These are phyloP conservation scores for Lucinisca nassula DNA, from an alignment of 2,888 invertebrate species.

Conservation along the genomic window DNA sequence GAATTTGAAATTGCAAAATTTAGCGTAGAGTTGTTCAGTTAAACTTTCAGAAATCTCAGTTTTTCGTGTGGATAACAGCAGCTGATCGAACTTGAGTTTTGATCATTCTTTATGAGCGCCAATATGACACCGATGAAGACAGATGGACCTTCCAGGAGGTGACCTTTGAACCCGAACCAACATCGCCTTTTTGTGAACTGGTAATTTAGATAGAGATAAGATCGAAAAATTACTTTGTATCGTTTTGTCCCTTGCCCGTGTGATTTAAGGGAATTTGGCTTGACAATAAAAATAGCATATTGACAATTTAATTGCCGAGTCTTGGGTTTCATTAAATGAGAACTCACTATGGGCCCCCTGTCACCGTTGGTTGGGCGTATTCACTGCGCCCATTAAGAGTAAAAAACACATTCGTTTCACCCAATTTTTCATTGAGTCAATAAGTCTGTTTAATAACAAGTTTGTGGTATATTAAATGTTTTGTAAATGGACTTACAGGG, in stretches of 20 bases:
- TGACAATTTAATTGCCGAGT: neutral
- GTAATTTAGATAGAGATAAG: conserved; percentile 5
- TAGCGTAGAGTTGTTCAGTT: no score
- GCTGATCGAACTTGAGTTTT: no score
- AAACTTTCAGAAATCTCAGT: no score
- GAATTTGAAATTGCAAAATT: no score
- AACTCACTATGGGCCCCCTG: neutral
- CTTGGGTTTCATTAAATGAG: conserved; percentile 1
- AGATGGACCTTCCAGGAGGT: neutral
- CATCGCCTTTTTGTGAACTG: neutral
- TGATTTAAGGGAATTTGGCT: neutral
- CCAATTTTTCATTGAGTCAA: neutral
- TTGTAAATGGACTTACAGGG: neutral
- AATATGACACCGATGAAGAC: neutral
- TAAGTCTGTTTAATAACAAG: neutral
- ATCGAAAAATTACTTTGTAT: neutral
- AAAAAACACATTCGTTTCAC: neutral
- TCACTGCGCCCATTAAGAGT: neutral
- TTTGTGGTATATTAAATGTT: neutral
- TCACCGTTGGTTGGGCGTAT: neutral
- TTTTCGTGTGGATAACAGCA: no score
- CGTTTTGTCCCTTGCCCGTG: neutral
- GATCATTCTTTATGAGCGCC: neutral
- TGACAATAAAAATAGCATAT: conserved; percentile 4
- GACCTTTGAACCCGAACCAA: neutral